phyloP scores from a whole-genome alignment of 2,797 vertebrate species.

The Sebastiscus tertius region DNA sequence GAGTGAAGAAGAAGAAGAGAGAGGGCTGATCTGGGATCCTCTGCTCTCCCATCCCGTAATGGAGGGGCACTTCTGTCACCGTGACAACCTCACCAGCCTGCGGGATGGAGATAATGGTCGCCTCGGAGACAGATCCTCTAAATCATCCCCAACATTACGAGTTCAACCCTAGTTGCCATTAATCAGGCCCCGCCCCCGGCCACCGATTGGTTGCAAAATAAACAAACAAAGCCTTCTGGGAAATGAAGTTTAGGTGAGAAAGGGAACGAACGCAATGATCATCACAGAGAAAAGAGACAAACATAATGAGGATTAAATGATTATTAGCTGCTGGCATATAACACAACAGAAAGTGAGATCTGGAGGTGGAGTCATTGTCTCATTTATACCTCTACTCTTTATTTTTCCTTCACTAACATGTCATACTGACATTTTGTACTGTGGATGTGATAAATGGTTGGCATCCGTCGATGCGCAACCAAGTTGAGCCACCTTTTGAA shows the following conservation, averaged over 20 bases:
- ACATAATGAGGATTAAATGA: neutral
- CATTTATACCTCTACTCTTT: neutral
- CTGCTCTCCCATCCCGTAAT: neutral
- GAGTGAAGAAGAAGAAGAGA: neutral
- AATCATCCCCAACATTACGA: constrained; percentile 26
- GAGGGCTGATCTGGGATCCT: neutral
- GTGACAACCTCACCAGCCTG: constrained; percentile 39
- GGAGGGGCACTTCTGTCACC: constrained; percentile 20
- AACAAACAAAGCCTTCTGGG: constrained; percentile 7
- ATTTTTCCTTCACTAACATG: neutral
- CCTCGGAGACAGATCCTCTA: constrained; percentile 32
- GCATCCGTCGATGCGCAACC: neutral
- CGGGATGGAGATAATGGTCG: constrained; percentile 39
- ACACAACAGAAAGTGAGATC: neutral
- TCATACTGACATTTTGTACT: neutral
- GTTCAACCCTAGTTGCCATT: constrained; percentile 2
- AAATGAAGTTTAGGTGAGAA: neutral
- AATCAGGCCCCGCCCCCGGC: constrained; percentile 21
- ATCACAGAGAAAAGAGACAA: neutral
- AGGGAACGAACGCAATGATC: neutral
- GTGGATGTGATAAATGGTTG: constrained; percentile 14
- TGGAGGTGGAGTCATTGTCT: neutral
- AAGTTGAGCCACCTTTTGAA: constrained; percentile 26
- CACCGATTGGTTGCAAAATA: constrained; percentile 16
- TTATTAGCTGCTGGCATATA: neutral